Percentiles rank a stretch among this genome's conserved stretches.
These are phyloP conservation scores for Uloborus plumipes DNA, from an alignment of 2,888 invertebrate species.

Conservation along the genomic window DNA sequence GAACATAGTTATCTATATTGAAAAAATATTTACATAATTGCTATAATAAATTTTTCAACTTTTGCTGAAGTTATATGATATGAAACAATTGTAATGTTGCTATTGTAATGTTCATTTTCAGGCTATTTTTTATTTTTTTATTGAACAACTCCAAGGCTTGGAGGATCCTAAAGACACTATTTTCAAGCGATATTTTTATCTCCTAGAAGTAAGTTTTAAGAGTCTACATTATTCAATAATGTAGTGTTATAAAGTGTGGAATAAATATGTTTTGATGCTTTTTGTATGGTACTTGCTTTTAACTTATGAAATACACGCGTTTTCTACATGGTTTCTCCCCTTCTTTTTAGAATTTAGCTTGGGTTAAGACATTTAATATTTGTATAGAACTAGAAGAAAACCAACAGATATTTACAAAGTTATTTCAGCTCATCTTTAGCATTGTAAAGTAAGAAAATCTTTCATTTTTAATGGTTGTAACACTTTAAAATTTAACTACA, in stretches of 20 bases:
- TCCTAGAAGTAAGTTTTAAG: conserved; percentile 81
- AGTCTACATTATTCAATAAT: no score
- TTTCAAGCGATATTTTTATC: conserved; percentile 96
- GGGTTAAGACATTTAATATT: conserved; percentile 98
- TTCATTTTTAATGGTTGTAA: not conserved
- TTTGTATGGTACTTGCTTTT: no score
- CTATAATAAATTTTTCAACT: no score
- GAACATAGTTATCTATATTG: no score
- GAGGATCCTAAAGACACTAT: conserved; percentile 97
- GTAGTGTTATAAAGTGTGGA: no score
- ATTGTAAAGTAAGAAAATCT: conserved; percentile 86
- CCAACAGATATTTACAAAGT: conserved; percentile 93
- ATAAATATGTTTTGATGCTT: no score
- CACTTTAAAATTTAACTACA: not conserved
- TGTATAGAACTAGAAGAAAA: conserved; percentile 98
- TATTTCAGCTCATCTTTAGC: conserved; percentile 94
- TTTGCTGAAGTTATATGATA: not conserved
- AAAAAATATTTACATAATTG: no score
- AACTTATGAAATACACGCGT: no score
- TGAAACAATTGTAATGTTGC: not conserved
- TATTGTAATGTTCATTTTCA: conserved; percentile 70
- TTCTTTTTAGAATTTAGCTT: conserved; percentile 82
- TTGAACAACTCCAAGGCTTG: conserved; percentile 76
- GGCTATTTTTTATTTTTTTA: conserved; percentile 75
- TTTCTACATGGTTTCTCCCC: not conserved